Percentiles rank a stretch among this genome's conserved stretches.
Conservation (phyloP, 1,140 invertebrate genomes). For the Zaprionus ornatus region DNA sequence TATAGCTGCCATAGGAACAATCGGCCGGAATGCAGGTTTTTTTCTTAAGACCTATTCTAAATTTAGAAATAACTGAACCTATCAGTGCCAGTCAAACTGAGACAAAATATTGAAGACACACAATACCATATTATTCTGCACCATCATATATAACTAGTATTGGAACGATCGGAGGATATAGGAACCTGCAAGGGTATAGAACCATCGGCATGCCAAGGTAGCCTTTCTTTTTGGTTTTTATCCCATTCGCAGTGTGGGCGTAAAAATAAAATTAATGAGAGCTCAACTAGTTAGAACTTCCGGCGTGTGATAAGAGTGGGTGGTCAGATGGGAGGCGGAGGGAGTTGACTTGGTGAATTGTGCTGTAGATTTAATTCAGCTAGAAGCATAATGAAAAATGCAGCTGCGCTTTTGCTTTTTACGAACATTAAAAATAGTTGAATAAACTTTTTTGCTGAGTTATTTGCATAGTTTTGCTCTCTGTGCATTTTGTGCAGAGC, state of each 20-base stretch:
- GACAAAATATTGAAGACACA: too few relatives aligned
- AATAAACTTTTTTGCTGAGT: slow-evolving; percentile 58
- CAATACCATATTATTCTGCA: too few relatives aligned
- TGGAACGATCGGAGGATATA: too few relatives aligned
- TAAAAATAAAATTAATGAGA: slow-evolving; percentile 55
- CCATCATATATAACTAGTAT: too few relatives aligned
- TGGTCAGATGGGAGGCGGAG: background rate
- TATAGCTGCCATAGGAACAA: too few relatives aligned
- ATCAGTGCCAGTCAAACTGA: too few relatives aligned
- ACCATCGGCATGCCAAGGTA: too few relatives aligned
- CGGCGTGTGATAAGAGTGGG: slow-evolving; percentile 26
- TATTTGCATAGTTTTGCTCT: slow-evolving; percentile 63
- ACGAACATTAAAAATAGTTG: slow-evolving; percentile 60
- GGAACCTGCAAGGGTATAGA: too few relatives aligned
- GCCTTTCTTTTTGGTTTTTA: too few relatives aligned
- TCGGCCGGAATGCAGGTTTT: too few relatives aligned
- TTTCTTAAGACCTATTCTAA: too few relatives aligned
- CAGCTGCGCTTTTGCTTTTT: slow-evolving; percentile 58
- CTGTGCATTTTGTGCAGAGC: slow-evolving; percentile 33
- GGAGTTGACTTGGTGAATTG: slow-evolving; percentile 11
- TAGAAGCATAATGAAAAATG: slow-evolving; percentile 59
- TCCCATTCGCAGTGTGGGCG: background rate
- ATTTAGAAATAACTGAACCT: too few relatives aligned
- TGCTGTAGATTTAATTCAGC: slow-evolving; percentile 49
- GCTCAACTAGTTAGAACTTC: slow-evolving; percentile 36